phyloP scores from a whole-genome alignment of 2,888 invertebrate genomes.

The Quadroppia sp. region DNA sequence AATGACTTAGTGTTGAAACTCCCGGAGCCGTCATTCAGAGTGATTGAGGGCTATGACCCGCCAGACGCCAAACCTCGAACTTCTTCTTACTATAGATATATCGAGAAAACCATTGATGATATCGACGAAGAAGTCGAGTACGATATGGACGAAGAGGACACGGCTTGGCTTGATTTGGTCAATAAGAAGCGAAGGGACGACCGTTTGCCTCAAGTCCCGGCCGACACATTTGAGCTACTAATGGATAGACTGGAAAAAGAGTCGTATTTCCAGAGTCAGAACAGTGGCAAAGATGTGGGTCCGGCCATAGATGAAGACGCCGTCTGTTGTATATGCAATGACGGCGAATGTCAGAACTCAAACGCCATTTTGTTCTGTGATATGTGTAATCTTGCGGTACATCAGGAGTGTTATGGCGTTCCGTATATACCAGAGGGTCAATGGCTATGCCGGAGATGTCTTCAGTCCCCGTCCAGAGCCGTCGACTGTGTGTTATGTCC shows the following conservation, averaged over 20 bases:
- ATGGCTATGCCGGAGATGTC: slow-evolving; percentile 92
- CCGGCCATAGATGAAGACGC: slow-evolving; percentile 94
- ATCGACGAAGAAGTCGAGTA: slow-evolving; percentile 89
- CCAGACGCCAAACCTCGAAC: slow-evolving; percentile 77
- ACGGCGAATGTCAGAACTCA: slow-evolving; percentile 96
- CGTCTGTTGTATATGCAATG: slow-evolving; percentile 97
- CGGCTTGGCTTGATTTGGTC: slow-evolving; percentile 83
- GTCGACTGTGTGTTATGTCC: slow-evolving; percentile 98
- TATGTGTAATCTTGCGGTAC: slow-evolving; percentile 98
- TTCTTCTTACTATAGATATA: slow-evolving; percentile 81
- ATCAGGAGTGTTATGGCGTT: slow-evolving; percentile 66
- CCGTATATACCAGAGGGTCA: slow-evolving; percentile 96
- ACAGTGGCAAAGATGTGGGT: slow-evolving; percentile 58
- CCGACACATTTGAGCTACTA: slow-evolving; percentile 84
- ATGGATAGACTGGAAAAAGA: slow-evolving; percentile 98
- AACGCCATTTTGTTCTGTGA: slow-evolving; percentile 99
- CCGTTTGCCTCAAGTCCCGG: slow-evolving; percentile 69
- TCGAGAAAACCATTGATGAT: slow-evolving; percentile 90
- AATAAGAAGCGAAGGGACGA: slow-evolving; percentile 72
- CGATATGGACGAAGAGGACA: slow-evolving; percentile 97
- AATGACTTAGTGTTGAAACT: slow-evolving; percentile 54
- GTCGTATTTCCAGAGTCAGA: slow-evolving; percentile 76
- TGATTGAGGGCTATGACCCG: slow-evolving; percentile 72
- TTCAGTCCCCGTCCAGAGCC: slow-evolving; percentile 90
- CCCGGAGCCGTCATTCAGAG: slow-evolving; percentile 66